Evolutionary conservation across 2,113 vertebrate genomes (phyloP).

Genomic region (Sminthopsis crassicaudata): DNA sequence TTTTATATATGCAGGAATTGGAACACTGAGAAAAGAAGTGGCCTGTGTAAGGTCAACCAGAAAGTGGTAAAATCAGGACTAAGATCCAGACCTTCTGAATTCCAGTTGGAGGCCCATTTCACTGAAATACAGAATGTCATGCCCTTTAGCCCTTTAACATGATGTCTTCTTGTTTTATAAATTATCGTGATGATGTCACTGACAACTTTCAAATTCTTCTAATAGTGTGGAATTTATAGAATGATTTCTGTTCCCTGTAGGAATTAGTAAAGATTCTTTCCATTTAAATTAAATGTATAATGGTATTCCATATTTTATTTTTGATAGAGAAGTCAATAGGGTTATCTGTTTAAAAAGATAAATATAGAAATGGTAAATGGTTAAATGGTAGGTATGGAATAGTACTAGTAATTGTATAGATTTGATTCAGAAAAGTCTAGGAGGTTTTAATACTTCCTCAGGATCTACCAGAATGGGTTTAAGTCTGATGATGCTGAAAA

Average conservation of each 20-base stretch:
- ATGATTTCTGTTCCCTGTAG: conserved; percentile 64
- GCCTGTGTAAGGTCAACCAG: not conserved
- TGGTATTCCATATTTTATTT: conserved; percentile 27
- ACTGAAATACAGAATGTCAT: not conserved
- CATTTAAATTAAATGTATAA: conserved; percentile 20
- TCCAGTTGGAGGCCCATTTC: not conserved
- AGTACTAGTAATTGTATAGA: not conserved
- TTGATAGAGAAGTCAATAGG: not conserved
- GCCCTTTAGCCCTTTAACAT: not conserved
- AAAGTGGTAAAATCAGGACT: not conserved
- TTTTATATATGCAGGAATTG: conserved; percentile 5
- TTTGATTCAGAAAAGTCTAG: not conserved
- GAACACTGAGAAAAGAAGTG: not conserved
- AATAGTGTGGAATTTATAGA: conserved; percentile 22
- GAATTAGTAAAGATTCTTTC: conserved; percentile 54
- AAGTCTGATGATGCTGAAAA: not conserved
- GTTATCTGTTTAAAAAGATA: conserved; percentile 34
- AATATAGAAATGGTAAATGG: not conserved
- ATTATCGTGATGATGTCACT: not conserved
- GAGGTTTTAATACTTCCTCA: not conserved
- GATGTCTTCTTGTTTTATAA: conserved; percentile 3
- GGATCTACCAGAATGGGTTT: not conserved
- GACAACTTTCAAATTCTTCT: conserved; percentile 54
- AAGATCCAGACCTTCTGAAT: not conserved
- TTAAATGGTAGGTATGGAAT: not conserved